phyloP scores from a whole-genome alignment of 1,140 invertebrate genomes.

The Caerostris darwini region DNA sequence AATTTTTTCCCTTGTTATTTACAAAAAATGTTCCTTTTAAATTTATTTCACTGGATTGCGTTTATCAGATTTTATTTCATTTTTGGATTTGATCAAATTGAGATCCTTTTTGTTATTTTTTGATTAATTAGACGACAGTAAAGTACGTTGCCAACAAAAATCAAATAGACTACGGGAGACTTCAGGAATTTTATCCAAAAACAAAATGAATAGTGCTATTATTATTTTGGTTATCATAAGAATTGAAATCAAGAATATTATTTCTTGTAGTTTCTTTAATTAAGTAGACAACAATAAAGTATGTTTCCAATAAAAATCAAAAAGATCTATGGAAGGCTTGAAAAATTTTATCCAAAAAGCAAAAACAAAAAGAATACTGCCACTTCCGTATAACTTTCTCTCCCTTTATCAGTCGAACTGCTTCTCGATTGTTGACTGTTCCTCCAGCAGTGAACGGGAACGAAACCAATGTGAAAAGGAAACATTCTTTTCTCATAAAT shows the following conservation, averaged over 20 bases:
- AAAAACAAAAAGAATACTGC: neutral
- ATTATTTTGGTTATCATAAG: too few species aligned
- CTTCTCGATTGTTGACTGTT: neutral
- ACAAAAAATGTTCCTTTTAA: too few species aligned
- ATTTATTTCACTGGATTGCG: too few species aligned
- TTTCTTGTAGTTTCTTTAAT: too few species aligned
- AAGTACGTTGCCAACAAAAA: too few species aligned
- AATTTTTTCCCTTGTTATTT: too few species aligned
- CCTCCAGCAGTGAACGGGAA: neutral
- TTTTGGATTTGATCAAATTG: too few species aligned
- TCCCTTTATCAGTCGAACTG: neutral
- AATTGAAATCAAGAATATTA: too few species aligned
- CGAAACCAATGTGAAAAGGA: neutral
- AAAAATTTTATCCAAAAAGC: neutral
- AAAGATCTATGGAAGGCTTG: neutral
- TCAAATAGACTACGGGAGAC: neutral
- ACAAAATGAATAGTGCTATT: neutral
- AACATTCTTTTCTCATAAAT: slow-evolving; percentile 13
- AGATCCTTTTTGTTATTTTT: too few species aligned
- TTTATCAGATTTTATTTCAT: too few species aligned
- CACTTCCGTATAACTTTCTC: slow-evolving; percentile 13
- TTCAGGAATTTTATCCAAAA: neutral
- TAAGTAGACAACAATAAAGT: too few species aligned
- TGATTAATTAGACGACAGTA: too few species aligned
- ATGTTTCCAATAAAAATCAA: neutral